These are phyloP conservation scores for Amphipyra tragopoginis DNA, from an alignment of 2,888 invertebrate species.

Conservation along the genomic window DNA sequence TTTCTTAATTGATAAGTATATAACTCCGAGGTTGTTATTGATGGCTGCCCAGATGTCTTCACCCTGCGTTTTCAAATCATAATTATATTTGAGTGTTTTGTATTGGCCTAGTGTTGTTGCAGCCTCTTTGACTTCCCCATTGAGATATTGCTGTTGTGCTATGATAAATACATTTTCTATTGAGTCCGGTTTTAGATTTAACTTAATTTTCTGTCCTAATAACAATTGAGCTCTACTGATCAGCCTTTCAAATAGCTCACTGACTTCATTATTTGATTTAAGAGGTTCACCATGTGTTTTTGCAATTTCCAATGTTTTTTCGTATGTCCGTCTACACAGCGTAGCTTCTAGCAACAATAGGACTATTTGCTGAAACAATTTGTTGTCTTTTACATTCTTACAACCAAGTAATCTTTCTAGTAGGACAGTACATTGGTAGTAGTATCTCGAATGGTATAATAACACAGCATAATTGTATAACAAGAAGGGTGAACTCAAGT, in stretches of 20 bases:
- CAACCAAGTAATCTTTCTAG: conserved; percentile 79
- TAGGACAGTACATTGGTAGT: conserved; percentile 90
- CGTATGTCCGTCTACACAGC: conserved; percentile 82
- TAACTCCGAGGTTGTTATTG: conserved; percentile 95
- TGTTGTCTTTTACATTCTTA: conserved; percentile 79
- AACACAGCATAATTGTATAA: conserved; percentile 95
- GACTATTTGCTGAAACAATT: conserved; percentile 77
- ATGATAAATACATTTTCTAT: conserved; percentile 85
- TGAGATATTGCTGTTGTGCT: conserved; percentile 84
- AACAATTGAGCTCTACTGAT: conserved; percentile 81
- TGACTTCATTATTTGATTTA: conserved; percentile 74
- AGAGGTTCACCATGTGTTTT: conserved; percentile 78
- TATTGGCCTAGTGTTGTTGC: conserved; percentile 80
- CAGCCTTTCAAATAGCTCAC: conserved; percentile 80
- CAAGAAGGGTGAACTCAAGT: conserved; percentile 80
- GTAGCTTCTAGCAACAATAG: conserved; percentile 83
- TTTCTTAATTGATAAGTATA: conserved; percentile 95
- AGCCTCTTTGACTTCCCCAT: conserved; percentile 83
- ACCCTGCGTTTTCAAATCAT: conserved; percentile 82
- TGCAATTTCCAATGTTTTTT: conserved; percentile 81
- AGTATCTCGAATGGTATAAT: conserved; percentile 94
- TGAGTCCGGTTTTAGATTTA: conserved; percentile 77
- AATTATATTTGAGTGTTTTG: conserved; percentile 77
- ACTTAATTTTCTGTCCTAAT: conserved; percentile 73
- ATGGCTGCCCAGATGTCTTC: conserved; percentile 89